Conservation (phyloP, 2,797 vertebrate genomes). For the Gymnopithys bicolor region DNA sequence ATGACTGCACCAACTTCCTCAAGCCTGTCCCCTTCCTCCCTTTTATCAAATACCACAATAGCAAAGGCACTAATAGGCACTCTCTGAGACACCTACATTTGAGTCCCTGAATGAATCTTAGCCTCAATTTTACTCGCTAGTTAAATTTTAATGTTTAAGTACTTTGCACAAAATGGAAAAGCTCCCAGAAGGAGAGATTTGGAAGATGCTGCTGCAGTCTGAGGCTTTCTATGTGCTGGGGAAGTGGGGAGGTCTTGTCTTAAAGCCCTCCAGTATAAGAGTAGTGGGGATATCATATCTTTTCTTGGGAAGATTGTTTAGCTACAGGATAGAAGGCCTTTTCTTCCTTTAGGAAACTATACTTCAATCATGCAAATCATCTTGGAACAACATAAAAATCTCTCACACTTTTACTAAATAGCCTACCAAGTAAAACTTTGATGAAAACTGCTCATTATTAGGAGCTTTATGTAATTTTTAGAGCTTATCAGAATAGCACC, state of each 20-base stretch:
- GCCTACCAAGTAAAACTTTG: not conserved
- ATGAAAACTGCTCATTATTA: not conserved
- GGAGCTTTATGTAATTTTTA: not conserved
- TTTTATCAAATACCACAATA: not conserved
- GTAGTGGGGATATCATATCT: not conserved
- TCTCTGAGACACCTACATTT: not conserved
- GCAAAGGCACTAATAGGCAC: not conserved
- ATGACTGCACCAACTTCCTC: not conserved
- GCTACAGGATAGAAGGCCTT: not conserved
- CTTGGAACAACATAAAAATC: not conserved
- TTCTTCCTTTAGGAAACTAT: not conserved
- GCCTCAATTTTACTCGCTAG: slow-evolving; percentile 4
- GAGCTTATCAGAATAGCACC: not conserved
- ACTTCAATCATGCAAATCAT: not conserved
- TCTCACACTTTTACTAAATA: not conserved
- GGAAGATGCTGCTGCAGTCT: not conserved
- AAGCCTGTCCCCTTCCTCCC: not conserved
- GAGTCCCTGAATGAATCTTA: slow-evolving; percentile 7
- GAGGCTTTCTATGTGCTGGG: not conserved
- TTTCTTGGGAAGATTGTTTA: not conserved
- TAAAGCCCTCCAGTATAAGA: not conserved
- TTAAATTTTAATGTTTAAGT: slow-evolving; percentile 38
- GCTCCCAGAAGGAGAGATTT: not conserved
- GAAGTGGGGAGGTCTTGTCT: not conserved
- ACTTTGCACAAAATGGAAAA: slow-evolving; percentile 12